These are phyloP conservation scores for Pampusana beccarii DNA, from an alignment of 2,113 vertebrate species.

Conservation along the genomic window DNA sequence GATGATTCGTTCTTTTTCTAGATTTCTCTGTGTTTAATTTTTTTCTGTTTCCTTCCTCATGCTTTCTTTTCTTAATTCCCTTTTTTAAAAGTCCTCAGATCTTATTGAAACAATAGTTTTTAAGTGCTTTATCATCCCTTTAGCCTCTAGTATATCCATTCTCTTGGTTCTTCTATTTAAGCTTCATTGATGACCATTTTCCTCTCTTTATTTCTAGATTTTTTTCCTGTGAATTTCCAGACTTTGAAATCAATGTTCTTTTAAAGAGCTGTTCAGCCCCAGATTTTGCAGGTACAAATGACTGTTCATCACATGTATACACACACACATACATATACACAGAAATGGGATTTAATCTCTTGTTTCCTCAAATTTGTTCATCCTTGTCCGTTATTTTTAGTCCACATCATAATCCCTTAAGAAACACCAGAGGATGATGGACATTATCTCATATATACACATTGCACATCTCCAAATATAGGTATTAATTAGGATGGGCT, in stretches of 20 bases:
- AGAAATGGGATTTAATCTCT: neutral
- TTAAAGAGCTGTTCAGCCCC: neutral
- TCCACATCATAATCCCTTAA: neutral
- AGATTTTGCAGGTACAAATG: neutral
- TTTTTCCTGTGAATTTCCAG: neutral
- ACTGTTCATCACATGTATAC: neutral
- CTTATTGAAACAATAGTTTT: neutral
- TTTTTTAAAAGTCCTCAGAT: neutral
- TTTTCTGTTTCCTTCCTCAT: neutral
- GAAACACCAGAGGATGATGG: neutral
- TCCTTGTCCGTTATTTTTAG: neutral
- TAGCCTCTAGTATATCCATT: neutral
- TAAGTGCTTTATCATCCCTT: neutral
- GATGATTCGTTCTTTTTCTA: neutral
- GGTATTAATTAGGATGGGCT: neutral
- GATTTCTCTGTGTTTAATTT: neutral
- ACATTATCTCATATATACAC: neutral
- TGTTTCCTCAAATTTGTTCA: neutral
- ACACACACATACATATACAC: fast-evolving
- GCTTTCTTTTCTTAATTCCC: neutral
- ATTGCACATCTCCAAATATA: neutral
- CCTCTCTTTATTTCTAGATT: neutral
- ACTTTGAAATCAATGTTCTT: neutral
- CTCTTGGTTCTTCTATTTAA: neutral
- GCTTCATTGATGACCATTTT: neutral